Conservation (phyloP, 2,113 vertebrate species). For the Halcyon senegalensis region DNA sequence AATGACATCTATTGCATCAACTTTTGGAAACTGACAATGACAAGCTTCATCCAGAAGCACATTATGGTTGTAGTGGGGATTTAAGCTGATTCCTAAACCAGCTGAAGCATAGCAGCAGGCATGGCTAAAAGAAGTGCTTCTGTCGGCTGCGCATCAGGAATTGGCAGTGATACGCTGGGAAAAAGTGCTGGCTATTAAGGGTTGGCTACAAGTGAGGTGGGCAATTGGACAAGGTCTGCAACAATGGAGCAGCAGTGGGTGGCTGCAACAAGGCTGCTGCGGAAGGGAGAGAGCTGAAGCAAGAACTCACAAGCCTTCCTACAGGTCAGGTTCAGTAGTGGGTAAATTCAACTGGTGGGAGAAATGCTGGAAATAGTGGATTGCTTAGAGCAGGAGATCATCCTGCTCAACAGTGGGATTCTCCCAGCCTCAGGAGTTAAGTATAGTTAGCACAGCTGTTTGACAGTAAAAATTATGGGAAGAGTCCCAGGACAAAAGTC, state of each 20-base stretch:
- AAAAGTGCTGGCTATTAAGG: fast-evolving
- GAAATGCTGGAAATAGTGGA: fast-evolving
- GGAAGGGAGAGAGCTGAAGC: neutral
- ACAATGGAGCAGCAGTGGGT: fast-evolving
- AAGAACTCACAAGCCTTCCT: neutral
- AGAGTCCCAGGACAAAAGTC: neutral
- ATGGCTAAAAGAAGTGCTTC: neutral
- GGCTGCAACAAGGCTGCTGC: neutral
- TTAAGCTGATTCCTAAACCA: neutral
- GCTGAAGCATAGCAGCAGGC: neutral
- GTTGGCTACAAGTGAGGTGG: fast-evolving
- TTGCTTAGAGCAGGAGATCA: neutral
- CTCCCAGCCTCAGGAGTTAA: too few relatives aligned
- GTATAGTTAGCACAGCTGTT: fast-evolving
- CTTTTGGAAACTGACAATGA: neutral
- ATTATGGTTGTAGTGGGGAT: fast-evolving
- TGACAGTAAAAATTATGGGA: neutral
- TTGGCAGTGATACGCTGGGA: fast-evolving
- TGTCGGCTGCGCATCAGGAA: fast-evolving
- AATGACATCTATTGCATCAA: neutral
- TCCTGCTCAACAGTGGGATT: neutral
- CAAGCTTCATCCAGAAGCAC: neutral
- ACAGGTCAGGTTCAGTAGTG: neutral
- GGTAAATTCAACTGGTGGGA: neutral
- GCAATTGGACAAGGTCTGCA: fast-evolving